Base-by-base conservation (phyloP, 2,797 vertebrate species). In the Craterocephalus amniculus region DNA sequence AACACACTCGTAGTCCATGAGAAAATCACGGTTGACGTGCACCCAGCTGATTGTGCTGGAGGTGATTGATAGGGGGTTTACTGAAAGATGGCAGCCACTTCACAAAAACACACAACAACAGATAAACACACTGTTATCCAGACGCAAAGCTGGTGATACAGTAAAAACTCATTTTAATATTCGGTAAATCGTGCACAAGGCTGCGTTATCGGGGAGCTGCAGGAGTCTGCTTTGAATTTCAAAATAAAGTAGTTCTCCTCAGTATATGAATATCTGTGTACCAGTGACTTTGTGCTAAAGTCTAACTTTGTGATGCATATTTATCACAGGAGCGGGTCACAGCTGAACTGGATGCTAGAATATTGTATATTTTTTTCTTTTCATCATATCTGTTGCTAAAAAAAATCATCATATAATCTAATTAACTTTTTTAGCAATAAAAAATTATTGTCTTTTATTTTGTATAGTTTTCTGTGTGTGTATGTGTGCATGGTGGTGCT, bases 151-250 rank as follows among this genome's bases (percentile, higher is more conserved):
- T 49, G 58, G 43, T 70, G 69, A 79, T 81, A 87, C 69, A 73
- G 65, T 81, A 68, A 71, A 81, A 84, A 70, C 70, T 73, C 80
- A 78, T 84, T 79, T 85, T 81, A 89, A 88, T 84, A 81, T 83
- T 81, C 74, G 48, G 81, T 72, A 64, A 70, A 87, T 88, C 67
- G 84, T 75, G 78, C 81, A 74, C 54, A 27, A 51, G 70, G 85
- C 87, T 76, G 74, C 61, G 81, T 92, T 91, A 93, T 93, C 92
- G 80, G 80, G 35, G 58, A 57, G 63, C 70, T 67, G 78, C 91
- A 92, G 88, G 76, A 86, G 85, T 79, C 74, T 82, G 59, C 78
- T 89, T 89, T 90, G 84, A 91, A 86, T 87, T 91, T 88, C 76
- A 91, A 86, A 88, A 83, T 80, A 22, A 76, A 87, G 75, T 70